Base-by-base conservation (phyloP, 2,113 vertebrate genomes). In the Nettapus auritus region DNA sequence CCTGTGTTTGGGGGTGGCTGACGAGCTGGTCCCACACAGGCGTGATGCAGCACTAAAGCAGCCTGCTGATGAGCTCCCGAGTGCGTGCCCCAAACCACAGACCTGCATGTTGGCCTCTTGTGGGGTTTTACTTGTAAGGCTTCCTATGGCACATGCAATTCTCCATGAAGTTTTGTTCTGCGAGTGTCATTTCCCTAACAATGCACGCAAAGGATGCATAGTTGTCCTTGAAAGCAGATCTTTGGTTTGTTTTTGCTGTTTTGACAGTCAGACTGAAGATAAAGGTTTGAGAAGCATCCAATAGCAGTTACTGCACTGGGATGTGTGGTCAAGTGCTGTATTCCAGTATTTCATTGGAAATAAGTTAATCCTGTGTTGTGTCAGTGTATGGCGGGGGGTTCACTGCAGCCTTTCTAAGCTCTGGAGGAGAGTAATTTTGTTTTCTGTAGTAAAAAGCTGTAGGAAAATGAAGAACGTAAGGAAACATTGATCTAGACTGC, bases 331-430 rank as follows among this genome's bases (percentile, higher is more conserved):
- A 11, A 10, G 42, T 22, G 60, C 57, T 14, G 26, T 18, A 13
- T 66, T 42, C 25, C 16, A 16, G 31, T 33, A 18, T 81, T 59
- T 40, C 21, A 2, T 33, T 36, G 60, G 68, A 13, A 36, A 40
- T 31, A n/a, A 13, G n/a, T 40, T 31, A 40, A 21, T 29, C 33
- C 21, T 19, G 8, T 16, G 6, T 23, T 11, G 6, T 62, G 46
- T 4, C n/a, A 13, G 40, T 5, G 2, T 10, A 9, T n/a, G 11
- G n/a, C n/a, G 14, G 23, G 14, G 19, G 5, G 2, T 16, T 48
- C 33, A 15, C 33, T 36, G 33, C 28, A 15, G 28, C 23, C 36
- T 20, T 38, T 33, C 20, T 8, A 11, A 67, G 26, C 44, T 82
- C 18, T 19, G 28, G 44, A 25, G 53, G n/a, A 34, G 21, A 62